Base-by-base conservation (phyloP, 2,797 vertebrate genomes). In the Naso thynnoides region DNA sequence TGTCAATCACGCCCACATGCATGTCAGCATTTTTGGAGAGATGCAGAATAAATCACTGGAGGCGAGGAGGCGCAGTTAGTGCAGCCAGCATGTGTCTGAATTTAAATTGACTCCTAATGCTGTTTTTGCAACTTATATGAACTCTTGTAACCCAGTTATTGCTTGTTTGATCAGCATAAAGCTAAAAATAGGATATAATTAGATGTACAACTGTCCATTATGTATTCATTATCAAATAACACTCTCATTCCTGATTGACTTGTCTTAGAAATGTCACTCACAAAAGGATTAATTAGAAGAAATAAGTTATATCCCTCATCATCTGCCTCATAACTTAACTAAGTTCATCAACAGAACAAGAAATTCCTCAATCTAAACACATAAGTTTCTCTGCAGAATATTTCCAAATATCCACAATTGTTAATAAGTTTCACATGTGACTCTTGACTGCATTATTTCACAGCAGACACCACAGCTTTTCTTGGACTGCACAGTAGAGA, bases 1-100 rank as follows among this genome's bases (percentile, higher is more conserved):
- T 73, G 66, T 79, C 83, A 79, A 31, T 77, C 67, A 76, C 31
- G 0, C 69, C 74, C 45, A 73, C 49, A 3, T 48, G 15, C 47
- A 52, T 64, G 47, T 79, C 77, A 64, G 77, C 45, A 54, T 59
- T 36, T 61, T 76, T 47, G 26, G 47, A 67, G 49, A 41, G 42
- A 42, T 58, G 53, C 29, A 23, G 24, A 65, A 66, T 60, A 58
- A 63, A 62, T 78, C 41, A 57, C 23, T n/a, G 26, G 23, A 61
- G 42, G 33, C n/a, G 15, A 36, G 21, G 38, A 74, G 24, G n/a
- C 31, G 11, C 14, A 38, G 41, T 36, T 69, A 19, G 27, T 49
- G 27, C 2, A 38, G 23, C n/a, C 18, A 29, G 57, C 55, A 58
- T 58, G 8, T 68, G 13, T 45, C n/a, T 55, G 49, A 45, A 54